Evolutionary conservation across 2,797 vertebrate genomes (phyloP), one percentile per base, ranked within the genome.

Genomic region (Cottoperca gobio): DNA sequence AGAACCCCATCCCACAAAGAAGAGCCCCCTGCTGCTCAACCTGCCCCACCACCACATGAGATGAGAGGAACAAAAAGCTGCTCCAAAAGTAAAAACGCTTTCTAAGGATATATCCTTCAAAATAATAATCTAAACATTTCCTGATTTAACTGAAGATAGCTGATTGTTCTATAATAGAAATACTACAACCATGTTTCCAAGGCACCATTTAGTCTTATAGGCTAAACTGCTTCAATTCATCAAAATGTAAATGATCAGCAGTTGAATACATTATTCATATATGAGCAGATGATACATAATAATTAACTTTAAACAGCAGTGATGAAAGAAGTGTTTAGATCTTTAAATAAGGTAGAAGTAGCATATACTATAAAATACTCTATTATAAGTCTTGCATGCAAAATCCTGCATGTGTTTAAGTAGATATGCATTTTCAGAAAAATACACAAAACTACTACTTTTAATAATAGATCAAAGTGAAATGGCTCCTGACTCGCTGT

Each of bases 1-100:
- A 45, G n/a, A n/a, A 42, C 73, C 59, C 54, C 78, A 62, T 75
- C 71, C 73, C 16, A 55, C 60, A n/a, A n/a, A 43, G 28, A 52
- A 16, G 35, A 61, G n/a, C 42, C 73, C 59, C 81, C 80, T 65
- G 73, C 78, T 82, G 89, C 62, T 79, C 67, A 28, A 39, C 5
- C 75, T 75, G 73, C 63, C 66, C 66, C 63, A 66, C 67, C 60
- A 14, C 8, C 43, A 53, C 28, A 65, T 1, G 26, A 70, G 28
- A 35, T 31, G 23, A 24, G 33, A 59, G 55, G 21, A 35, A 0
- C 13, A 31, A 37, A 0, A 5, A 28, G 35, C 12, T 24, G 39
- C 21, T 31, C 33, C 3, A 2, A 28, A 12, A 45, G 10, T 4
- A 10, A 23, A 14, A n/a, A 11, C 2, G 1, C 33, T 43, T n/a